Evolutionary conservation across 2,888 invertebrate genomes (phyloP), one percentile per base, ranked within the genome.

Genomic region (Galerucella pusilla): DNA sequence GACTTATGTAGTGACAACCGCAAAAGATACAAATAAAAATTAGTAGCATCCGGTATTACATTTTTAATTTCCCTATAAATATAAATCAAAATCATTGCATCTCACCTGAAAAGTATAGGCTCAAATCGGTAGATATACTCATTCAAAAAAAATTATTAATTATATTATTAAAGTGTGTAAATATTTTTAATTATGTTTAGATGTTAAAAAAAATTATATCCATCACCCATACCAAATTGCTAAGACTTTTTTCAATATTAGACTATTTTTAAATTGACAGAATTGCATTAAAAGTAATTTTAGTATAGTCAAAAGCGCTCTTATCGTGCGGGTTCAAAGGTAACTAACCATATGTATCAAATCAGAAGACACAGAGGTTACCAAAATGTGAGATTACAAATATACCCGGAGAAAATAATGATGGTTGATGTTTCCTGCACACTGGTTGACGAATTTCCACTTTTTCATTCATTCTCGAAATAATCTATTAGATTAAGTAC

Each of bases 41-140:
- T 14, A 10, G 14, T 16, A 20, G 1, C 2, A 16, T 20, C 59
- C 9, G 20, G 10, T 14, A 5, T 35, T 14, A 61, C 12, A 35
- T 61, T 35, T 20, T 20, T 2, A 20, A 57, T 16, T 16, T 20
- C 57, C 9, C 16, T 57, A 7, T 57, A 57, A 20, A 57, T 57
- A 57, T 20, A 9, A 57, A 57, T 57, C n/a, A 54, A 54, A 54
- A 61, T 16, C 61, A 9, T 60, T 60, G 3, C 68, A 69, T 69
- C 69, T 75, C 74, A 78, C 76, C 76, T 75, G 74, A 72, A 78
- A 75, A 75, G 63, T 75, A 75, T 72, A 73, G 72, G 79, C 78
- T 77, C 76, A 78, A 79, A 72, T 75, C 75, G 54, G 68, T 69
- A 77, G 73, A 42, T 45, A 25, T 16, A 46, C n/a, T 52, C 42